Evolutionary conservation across 2,113 vertebrate genomes (phyloP).

Genomic region (Pantherophis guttatus): DNA sequence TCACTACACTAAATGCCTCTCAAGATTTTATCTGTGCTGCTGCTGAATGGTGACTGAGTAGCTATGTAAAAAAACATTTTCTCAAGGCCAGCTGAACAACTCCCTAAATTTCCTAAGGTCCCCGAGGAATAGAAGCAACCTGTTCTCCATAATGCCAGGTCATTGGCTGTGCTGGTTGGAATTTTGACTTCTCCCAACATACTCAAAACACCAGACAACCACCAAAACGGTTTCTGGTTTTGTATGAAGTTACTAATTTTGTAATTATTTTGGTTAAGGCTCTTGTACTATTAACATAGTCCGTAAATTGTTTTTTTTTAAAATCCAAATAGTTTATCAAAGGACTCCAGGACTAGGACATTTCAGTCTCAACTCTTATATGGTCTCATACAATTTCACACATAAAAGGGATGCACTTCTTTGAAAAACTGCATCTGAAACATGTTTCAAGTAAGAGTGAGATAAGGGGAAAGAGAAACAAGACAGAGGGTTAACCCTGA

Average conservation of each 20-base stretch:
- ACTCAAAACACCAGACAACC: not conserved
- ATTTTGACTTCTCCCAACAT: not conserved
- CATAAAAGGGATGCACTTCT: not conserved
- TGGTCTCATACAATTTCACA: not conserved
- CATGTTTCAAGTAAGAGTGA: not conserved
- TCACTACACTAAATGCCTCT: not conserved
- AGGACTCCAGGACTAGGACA: not conserved
- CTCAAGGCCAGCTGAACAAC: not conserved
- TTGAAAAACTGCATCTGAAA: not conserved
- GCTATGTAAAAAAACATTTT: not conserved
- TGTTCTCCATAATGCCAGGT: not conserved
- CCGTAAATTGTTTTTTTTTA: not conserved
- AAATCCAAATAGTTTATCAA: not conserved
- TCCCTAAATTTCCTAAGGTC: not conserved
- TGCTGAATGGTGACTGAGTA: not conserved
- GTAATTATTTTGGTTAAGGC: not conserved
- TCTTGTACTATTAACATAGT: not conserved
- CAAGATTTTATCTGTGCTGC: not conserved
- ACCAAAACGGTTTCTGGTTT: not conserved
- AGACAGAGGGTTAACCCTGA: not conserved
- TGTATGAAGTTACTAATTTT: not conserved
- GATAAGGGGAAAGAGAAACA: not conserved
- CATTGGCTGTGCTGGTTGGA: not conserved
- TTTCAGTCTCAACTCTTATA: not conserved
- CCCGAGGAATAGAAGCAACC: not conserved